Percentiles rank a stretch among this genome's conserved stretches.
These are phyloP conservation scores for Trachemys scripta DNA, from an alignment of 2,113 vertebrate genomes.

Conservation along the genomic window DNA sequence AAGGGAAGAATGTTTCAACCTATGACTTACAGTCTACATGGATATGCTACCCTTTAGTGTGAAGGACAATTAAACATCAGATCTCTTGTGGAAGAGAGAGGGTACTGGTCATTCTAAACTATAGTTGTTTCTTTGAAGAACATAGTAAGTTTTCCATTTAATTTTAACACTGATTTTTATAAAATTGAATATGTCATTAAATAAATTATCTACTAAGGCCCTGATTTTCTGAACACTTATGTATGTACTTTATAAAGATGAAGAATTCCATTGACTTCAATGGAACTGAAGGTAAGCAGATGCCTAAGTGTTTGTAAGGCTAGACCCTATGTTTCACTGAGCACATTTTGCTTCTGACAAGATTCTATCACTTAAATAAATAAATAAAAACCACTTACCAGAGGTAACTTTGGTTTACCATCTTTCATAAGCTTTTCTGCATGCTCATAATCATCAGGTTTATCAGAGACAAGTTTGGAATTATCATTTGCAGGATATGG, in stretches of 20 bases:
- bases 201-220: neutral
- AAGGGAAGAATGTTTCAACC: neutral
- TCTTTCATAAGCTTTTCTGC: slow-evolving; percentile 79
- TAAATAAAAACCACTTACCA: slow-evolving; percentile 72
- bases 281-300: neutral
- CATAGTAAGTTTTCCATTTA: neutral
- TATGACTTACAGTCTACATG: neutral
- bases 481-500: slow-evolving; percentile 77
- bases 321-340: neutral
- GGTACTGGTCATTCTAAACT: neutral
- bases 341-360: neutral
- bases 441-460: slow-evolving; percentile 82
- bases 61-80: neutral
- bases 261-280: neutral
- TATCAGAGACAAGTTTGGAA: slow-evolving; percentile 78
- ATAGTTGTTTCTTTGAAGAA: neutral
- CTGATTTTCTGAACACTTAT: neutral
- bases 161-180: neutral
- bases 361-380: neutral
- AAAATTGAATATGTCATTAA: neutral
- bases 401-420: slow-evolving; percentile 76
- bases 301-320: accelerated
- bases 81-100: neutral
- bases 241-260: neutral
- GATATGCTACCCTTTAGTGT: neutral